Base-by-base conservation (phyloP, 1,140 invertebrate genomes). In the Globodera ellingtonae region DNA sequence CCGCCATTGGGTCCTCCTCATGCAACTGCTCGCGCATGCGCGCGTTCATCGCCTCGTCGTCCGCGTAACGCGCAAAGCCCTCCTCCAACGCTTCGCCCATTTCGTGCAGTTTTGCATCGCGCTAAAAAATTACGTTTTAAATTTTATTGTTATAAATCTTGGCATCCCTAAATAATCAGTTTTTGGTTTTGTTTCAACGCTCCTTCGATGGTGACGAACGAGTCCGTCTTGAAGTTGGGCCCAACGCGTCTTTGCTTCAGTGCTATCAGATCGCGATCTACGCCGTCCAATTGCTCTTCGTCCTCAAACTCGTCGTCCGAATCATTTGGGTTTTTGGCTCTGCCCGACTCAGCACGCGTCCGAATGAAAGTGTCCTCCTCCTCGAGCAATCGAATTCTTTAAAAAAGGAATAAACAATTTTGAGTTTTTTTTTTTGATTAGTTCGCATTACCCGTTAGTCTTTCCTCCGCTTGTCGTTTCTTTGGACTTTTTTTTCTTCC, bases 1-100 rank as follows among this genome's bases (percentile, higher is more conserved):
- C 72, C 18, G 69, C 75, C 86, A 86, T 87, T 3, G 86, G 86
- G 47, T 87, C 86, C 72, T 86, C 85, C 48, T 69, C 83, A 10
- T 82, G 46, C 4, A 88, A 48, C 69, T 85, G 83, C 24, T 81
- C 81, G 24, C 83, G 80, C 72, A 86, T 65, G 50, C 86, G 85
- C 24, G 81, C 85, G 67, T 86, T 88, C 84, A 86, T 85, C 18
- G 82, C 81, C 72, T 84, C 79, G 78, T 86, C 79, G 75, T 88
- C 86, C 18, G 73, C 81, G 69, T 88, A 82, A 13, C 86, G 85
- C 24, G 86, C 67, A 62, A 86, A 86, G 9, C 71, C 73, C 77
- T 86, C 86, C 13, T 86, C 48, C 62, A 87, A 59, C 18, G 79
- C 72, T 62, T 85, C 44, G 47, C 78, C 85, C 83, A 88, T 85